phyloP scores from a whole-genome alignment of 2,888 invertebrate species.

The Odontocolon sp. region DNA sequence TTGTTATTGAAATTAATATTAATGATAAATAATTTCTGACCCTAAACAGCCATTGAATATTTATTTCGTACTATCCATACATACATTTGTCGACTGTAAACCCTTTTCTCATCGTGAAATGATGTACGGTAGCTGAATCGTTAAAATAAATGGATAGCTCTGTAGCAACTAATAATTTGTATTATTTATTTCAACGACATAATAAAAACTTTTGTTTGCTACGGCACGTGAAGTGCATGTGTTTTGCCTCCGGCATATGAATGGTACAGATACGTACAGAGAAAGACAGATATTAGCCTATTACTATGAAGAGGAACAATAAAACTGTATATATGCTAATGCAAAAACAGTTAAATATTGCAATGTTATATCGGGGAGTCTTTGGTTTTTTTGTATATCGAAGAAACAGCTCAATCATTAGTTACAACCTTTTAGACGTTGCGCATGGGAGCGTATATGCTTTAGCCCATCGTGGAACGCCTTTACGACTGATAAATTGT shows the following conservation, averaged over 20 bases:
- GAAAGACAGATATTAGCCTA: constrained; percentile 6
- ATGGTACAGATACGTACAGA: not conserved
- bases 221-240: not conserved
- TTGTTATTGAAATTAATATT: too few relatives aligned
- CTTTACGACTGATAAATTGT: constrained; percentile 52
- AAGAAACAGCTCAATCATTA: constrained; percentile 43
- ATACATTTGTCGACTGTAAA: too few relatives aligned
- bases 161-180: not conserved
- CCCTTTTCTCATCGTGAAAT: too few relatives aligned
- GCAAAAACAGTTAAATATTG: not conserved
- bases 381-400: not conserved
- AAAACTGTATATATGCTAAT: constrained; percentile 29
- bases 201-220: constrained; percentile 21
- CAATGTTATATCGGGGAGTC: not conserved
- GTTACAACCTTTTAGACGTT: constrained; percentile 16
- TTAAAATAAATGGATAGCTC: constrained; percentile 16
- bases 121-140: not conserved
- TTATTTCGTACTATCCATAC: too few relatives aligned
- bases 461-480: constrained; percentile 6
- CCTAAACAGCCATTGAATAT: too few relatives aligned
- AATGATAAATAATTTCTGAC: too few relatives aligned
- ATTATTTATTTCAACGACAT: constrained; percentile 16
- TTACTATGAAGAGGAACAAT: not conserved
- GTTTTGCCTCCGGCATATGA: not conserved
- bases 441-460: not conserved